These are phyloP conservation scores for Tenualosa ilisha DNA, from an alignment of 2,797 vertebrate genomes.

Conservation along the genomic window DNA sequence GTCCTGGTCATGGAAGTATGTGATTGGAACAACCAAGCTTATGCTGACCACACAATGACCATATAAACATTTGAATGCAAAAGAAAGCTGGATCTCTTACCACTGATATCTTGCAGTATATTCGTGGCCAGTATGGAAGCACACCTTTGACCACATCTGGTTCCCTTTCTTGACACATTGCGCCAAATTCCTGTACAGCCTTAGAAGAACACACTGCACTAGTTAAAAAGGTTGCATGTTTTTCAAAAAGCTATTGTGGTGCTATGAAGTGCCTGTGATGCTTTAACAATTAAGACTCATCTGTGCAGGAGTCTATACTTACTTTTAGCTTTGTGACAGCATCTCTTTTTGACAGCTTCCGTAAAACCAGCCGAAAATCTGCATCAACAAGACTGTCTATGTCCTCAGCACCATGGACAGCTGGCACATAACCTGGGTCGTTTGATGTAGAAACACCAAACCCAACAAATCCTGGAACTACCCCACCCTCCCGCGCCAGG, in stretches of 20 bases:
- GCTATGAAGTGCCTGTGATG: neutral
- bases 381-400: slow-evolving; percentile 94
- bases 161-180: slow-evolving; percentile 92
- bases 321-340: slow-evolving; percentile 92
- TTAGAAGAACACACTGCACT: slow-evolving; percentile 55
- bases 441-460: slow-evolving; percentile 82
- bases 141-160: slow-evolving; percentile 91
- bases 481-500: slow-evolving; percentile 88
- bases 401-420: slow-evolving; percentile 93
- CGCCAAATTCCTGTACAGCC: slow-evolving; percentile 96
- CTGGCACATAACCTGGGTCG: slow-evolving; percentile 92
- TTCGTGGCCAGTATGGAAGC: slow-evolving; percentile 96
- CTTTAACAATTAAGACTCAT: neutral
- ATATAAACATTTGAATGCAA: neutral
- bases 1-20: slow-evolving; percentile 72
- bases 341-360: slow-evolving; percentile 95
- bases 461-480: slow-evolving; percentile 92
- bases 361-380: slow-evolving; percentile 93
- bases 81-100: slow-evolving; percentile 69
- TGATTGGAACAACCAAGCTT: neutral
- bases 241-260: neutral
- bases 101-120: slow-evolving; percentile 95
- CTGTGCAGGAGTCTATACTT: slow-evolving; percentile 21
- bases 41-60: neutral
- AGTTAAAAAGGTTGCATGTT: neutral